Conservation (phyloP, 2,113 vertebrate species). For the Nannobrachium achirus region DNA sequence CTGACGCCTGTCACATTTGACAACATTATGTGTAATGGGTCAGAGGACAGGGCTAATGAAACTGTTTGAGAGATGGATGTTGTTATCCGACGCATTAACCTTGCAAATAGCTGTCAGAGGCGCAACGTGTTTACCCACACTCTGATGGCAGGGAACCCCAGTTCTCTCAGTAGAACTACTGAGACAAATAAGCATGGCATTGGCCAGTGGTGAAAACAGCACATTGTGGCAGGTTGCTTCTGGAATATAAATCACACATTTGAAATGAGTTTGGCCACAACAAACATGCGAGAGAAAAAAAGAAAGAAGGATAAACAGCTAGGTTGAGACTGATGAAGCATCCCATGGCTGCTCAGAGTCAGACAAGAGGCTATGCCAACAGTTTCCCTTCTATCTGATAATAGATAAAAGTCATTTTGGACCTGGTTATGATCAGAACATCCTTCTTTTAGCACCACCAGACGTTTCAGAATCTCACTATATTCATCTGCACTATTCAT, state of each 20-base stretch:
- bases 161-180: neutral
- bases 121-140: constrained; percentile 55
- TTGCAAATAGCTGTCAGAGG: constrained; percentile 83
- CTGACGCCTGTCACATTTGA: constrained; percentile 91
- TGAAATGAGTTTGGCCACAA: constrained; percentile 18
- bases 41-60: constrained; percentile 89
- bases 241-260: neutral
- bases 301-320: neutral
- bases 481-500: no score
- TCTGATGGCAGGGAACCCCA: constrained; percentile 5
- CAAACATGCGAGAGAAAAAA: no score
- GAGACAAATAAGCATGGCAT: constrained; percentile 23
- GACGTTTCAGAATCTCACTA: no score
- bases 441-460: no score
- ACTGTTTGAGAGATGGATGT: constrained; percentile 89
- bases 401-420: no score
- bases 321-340: no score
- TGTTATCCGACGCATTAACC: constrained; percentile 86
- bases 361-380: no score
- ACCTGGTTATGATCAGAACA: no score
- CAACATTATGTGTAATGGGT: constrained; percentile 88
- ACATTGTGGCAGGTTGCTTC: neutral
- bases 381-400: no score
- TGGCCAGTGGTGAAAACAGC: constrained; percentile 4
- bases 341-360: no score